phyloP scores from a whole-genome alignment of 1,140 invertebrate species.

The Thereuonema tuberculata region DNA sequence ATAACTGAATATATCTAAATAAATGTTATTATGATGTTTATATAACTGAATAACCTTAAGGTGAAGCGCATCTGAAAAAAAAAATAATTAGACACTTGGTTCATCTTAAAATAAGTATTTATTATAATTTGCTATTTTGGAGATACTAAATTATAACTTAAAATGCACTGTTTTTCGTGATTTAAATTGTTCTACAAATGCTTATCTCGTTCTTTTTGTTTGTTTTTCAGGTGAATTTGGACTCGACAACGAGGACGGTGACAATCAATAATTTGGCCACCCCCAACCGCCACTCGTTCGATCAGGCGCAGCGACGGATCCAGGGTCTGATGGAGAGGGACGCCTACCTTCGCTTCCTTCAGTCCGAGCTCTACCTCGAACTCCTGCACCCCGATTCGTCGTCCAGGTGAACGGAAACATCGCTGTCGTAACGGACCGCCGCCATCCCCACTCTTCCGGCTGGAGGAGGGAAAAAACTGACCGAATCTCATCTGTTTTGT shows the following conservation, averaged over 20 bases:
- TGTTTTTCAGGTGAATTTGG: constrained; percentile 39
- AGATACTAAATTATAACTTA: too few species aligned
- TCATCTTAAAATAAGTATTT: too few species aligned
- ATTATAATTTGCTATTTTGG: too few species aligned
- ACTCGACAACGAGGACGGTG: constrained; percentile 37
- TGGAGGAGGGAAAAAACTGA: background rate
- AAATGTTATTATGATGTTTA: background rate
- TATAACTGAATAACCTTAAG: background rate
- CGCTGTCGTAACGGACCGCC: too few species aligned
- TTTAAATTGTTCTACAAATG: too few species aligned
- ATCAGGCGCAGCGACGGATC: constrained; percentile 40
- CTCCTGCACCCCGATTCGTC: constrained; percentile 28
- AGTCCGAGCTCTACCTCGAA: constrained; percentile 38
- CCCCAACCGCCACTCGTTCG: constrained; percentile 36
- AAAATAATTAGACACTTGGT: too few species aligned
- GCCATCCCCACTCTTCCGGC: background rate
- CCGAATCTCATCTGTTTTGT: too few species aligned
- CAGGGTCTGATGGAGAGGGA: constrained; percentile 44
- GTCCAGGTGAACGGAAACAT: background rate
- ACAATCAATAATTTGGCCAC: constrained; percentile 31
- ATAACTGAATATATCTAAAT: background rate
- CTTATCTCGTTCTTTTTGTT: constrained; percentile 8
- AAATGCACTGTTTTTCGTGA: too few species aligned
- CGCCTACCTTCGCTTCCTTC: constrained; percentile 41
- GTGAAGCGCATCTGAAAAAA: too few species aligned